Base-by-base conservation (phyloP, 1,140 invertebrate genomes). In the Bacillus rossius region DNA sequence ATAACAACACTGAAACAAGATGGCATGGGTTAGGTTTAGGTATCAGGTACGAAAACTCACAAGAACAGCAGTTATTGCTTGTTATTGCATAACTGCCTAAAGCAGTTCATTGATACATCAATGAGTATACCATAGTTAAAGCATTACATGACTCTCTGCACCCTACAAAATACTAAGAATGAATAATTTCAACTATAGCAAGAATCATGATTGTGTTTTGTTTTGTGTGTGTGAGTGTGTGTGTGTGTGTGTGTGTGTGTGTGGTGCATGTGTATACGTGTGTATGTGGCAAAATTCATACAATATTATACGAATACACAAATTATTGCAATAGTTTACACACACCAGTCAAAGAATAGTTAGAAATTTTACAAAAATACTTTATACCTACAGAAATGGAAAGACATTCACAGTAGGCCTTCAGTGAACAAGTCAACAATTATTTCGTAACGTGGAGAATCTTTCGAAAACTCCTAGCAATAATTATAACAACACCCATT, bases 331-430 rank as follows among this genome's bases (percentile, higher is more conserved):
- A 16, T 29, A 22, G 22, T n/a, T 50, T 54, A 54, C 29, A 40
- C 41, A 43, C 37, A 54, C 2, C 37, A 54, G 37, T 54, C 37
- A 16, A 42, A 54, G 37, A 54, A 54, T 54, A 54, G 41, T 54
- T 41, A 41, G 17, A 54, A 57, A 57, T 57, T 34, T 49, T 57
- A 57, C 55, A 57, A 57, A 57, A 57, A 57, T 57, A 57, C 55
- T 57, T 57, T 26, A 48, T 25, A 55, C 41, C 55, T 57, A 49
- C 43, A 49, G 55, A 57, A 57, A 49, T 57, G 55, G 55, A 57
- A 57, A 57, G 55, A 57, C 55, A 57, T 49, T 57, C 25, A 57
- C 41, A 48, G 55, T 57, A 57, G 55, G 55, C 55, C 55, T 38
- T 57, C 38, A 43, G 26, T 57, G 49, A 17, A 57, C 29, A 34